Conservation (phyloP, 1,140 invertebrate species). For the Drosophila sp. region DNA sequence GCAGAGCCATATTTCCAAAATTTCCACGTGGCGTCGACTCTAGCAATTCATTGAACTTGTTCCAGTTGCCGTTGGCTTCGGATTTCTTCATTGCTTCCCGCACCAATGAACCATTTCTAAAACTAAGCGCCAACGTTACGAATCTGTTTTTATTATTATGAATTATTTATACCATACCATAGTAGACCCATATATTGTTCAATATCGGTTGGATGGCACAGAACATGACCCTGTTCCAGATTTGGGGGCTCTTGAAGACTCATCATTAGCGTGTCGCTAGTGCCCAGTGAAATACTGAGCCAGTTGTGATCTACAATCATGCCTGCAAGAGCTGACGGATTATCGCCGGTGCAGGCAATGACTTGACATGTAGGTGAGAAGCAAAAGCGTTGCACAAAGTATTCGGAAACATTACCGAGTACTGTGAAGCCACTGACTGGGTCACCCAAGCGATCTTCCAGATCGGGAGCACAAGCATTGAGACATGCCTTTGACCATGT, state of each 20-base stretch:
- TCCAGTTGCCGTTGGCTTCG: slow-evolving; percentile 92
- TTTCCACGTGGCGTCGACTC: slow-evolving; percentile 95
- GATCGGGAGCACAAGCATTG: slow-evolving; percentile 89
- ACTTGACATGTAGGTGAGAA: slow-evolving; percentile 92
- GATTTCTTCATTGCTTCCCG: slow-evolving; percentile 92
- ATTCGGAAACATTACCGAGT: slow-evolving; percentile 90
- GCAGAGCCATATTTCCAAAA: slow-evolving; percentile 96
- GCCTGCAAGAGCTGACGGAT: slow-evolving; percentile 94
- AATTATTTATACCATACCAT: slow-evolving; percentile 87
- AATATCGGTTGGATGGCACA: slow-evolving; percentile 92
- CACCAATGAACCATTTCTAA: slow-evolving; percentile 97
- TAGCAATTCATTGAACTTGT: slow-evolving; percentile 93
- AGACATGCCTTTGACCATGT: slow-evolving; percentile 91
- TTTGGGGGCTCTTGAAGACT: slow-evolving; percentile 89
- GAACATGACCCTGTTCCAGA: slow-evolving; percentile 92
- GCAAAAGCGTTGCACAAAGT: slow-evolving; percentile 93
- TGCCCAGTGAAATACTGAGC: slow-evolving; percentile 95
- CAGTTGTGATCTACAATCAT: slow-evolving; percentile 92
- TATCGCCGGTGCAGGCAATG: slow-evolving; percentile 97
- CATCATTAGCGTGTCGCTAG: slow-evolving; percentile 96
- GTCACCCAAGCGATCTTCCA: slow-evolving; percentile 89
- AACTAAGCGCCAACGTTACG: slow-evolving; percentile 86
- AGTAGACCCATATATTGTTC: slow-evolving; percentile 94
- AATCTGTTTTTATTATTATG: not conserved
- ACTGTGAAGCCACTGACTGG: slow-evolving; percentile 89